Percentiles rank a stretch among this genome's conserved stretches.
phyloP scores from a whole-genome alignment of 2,113 vertebrate genomes.

The Sinosuthora webbiana region DNA sequence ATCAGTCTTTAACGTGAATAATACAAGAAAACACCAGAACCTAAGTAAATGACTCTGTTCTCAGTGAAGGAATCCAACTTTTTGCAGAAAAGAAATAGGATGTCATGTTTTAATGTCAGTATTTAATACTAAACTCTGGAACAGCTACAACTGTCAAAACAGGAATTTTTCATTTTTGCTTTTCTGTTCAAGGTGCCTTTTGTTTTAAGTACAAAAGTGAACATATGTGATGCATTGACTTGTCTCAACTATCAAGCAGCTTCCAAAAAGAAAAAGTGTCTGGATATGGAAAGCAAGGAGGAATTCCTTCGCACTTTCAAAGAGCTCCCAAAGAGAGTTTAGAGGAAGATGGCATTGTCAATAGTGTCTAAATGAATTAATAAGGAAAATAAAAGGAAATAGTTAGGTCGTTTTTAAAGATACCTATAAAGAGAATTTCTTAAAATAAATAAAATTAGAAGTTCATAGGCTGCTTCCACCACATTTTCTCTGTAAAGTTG shows the following conservation, averaged over 20 bases:
- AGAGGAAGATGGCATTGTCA: neutral
- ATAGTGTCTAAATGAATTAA: neutral
- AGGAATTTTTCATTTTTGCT: neutral
- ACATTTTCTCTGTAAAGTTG: neutral
- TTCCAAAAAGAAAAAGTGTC: neutral
- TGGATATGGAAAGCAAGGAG: neutral
- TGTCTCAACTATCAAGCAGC: neutral
- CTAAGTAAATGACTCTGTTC: neutral
- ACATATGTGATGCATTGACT: neutral
- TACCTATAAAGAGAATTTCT: neutral
- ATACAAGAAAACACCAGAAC: neutral
- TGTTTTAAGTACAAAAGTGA: neutral
- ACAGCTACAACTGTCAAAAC: neutral
- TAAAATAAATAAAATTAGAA: neutral
- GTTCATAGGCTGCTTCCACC: neutral
- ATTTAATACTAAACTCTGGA: neutral
- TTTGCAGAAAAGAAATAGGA: neutral
- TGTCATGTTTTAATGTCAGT: neutral
- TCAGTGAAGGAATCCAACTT: neutral
- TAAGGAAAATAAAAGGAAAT: neutral
- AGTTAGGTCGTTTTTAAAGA: neutral
- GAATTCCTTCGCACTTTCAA: neutral
- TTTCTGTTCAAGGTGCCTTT: neutral
- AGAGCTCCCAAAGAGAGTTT: neutral
- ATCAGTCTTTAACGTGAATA: neutral